Percentiles rank a stretch among this genome's conserved stretches.
phyloP scores from a whole-genome alignment of 1,140 invertebrate genomes.

The Philaenus spumarius region DNA sequence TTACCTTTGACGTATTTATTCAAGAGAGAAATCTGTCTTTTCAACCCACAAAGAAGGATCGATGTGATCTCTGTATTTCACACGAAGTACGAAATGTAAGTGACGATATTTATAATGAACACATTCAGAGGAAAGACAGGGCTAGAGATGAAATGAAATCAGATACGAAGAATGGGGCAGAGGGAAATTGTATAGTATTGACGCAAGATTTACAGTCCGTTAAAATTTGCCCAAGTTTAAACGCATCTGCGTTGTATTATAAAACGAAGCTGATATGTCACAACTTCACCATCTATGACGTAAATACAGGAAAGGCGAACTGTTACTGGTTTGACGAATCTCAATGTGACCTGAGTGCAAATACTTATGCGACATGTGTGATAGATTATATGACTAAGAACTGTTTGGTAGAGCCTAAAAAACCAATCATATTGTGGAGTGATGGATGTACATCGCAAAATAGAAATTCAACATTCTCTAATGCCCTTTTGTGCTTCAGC shows the following conservation, averaged over 20 bases:
- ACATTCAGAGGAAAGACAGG: conserved; percentile 25
- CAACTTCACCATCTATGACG: too few species aligned
- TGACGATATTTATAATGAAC: conserved; percentile 24
- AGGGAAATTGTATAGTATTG: conserved; percentile 24
- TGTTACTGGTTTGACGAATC: conserved; percentile 42
- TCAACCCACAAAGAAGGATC: conserved; percentile 26
- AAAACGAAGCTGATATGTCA: conserved; percentile 40
- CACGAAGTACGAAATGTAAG: conserved; percentile 22
- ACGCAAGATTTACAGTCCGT: conserved; percentile 39
- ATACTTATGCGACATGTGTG: conserved; percentile 36
- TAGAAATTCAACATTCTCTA: conserved; percentile 33
- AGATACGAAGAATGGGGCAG: conserved; percentile 25
- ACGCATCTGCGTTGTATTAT: conserved; percentile 39
- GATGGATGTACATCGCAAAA: conserved; percentile 37
- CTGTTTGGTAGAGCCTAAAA: background rate
- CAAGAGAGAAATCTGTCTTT: conserved; percentile 22
- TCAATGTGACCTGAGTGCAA: conserved; percentile 36
- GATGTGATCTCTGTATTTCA: conserved; percentile 27
- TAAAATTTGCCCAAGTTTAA: conserved; percentile 35
- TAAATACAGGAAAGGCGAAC: conserved; percentile 28
- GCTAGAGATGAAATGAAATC: conserved; percentile 25
- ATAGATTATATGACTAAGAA: conserved; percentile 31
- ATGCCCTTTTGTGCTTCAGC: conserved; percentile 32
- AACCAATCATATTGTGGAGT: background rate
- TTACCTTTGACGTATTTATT: background rate